Evolutionary conservation across 2,113 vertebrate species (phyloP), one percentile per base, ranked within the genome.

Genomic region (Gobius niger): DNA sequence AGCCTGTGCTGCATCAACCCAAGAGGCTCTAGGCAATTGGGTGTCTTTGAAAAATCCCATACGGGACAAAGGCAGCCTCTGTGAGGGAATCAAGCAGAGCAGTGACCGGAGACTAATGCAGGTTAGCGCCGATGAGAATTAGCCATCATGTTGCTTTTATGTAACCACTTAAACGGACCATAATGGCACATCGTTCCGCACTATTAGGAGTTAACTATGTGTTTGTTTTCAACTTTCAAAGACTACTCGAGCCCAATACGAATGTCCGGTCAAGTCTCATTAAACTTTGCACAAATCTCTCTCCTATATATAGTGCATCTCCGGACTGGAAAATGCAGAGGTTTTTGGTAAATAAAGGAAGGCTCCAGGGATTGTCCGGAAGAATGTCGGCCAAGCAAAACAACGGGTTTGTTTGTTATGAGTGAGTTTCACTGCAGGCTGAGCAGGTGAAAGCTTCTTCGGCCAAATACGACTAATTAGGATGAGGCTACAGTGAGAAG

Each of bases 81-180:
- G 54, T 73, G 64, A 18, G 70, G 53, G 18, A 81, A 72, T 64
- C 49, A 74, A 74, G 69, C 61, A 53, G 59, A 44, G 80, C 64
- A 73, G 62, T 70, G 78, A 82, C 76, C 67, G 14, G 47, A 68
- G 53, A 78, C 75, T 78, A 84, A 79, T 73, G 74, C 54, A 69
- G 64, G 68, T 73, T 75, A 75, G 72, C 34, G 6, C 68, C 63
- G 47, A 70, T 71, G 72, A 66, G 71, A 78, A 83, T 81, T 66
- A 69, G 70, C 65, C 70, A 51, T 82, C 61, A 50, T 76, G 69
- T 69, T 78, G 51, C 65, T 74, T 69, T 72, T 34, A 61, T 72
- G 60, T 63, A 67, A 71, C 14, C 67, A 24, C 66, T 79, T 19
- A 52, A 62, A 71, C 46, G 60, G 73, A 82, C 61, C 60, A 59